phyloP scores from a whole-genome alignment of 2,888 invertebrate species.

The Clunio marinus region DNA sequence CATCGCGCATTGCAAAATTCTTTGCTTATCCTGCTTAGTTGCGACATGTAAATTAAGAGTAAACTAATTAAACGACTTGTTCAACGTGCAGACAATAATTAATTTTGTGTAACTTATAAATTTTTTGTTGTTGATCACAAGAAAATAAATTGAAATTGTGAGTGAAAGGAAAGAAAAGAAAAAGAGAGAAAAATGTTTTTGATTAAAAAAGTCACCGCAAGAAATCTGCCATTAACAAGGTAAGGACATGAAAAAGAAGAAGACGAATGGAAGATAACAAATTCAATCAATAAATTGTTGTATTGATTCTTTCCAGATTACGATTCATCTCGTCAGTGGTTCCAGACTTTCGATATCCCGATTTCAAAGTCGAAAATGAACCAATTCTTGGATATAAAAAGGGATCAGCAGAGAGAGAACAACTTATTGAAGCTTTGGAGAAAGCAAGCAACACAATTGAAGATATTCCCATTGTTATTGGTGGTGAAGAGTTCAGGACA shows the following conservation, averaged over 20 bases:
- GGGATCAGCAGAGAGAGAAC: constrained; percentile 74
- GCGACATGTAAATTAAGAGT: constrained; percentile 21
- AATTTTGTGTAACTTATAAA: not conserved
- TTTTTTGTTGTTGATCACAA: too few species aligned
- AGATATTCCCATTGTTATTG: constrained; percentile 95
- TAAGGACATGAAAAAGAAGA: too few species aligned
- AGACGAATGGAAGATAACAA: too few species aligned
- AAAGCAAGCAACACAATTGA: constrained; percentile 62
- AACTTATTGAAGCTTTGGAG: constrained; percentile 65
- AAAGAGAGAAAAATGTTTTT: not conserved
- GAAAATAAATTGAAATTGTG: not conserved
- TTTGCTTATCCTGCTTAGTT: too few species aligned
- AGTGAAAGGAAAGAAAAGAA: not conserved
- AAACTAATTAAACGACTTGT: not conserved
- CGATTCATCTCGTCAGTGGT: constrained; percentile 62
- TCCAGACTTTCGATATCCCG: constrained; percentile 60
- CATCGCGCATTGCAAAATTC: too few species aligned
- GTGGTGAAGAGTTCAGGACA: constrained; percentile 78
- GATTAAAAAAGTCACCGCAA: not conserved
- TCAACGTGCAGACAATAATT: constrained; percentile 26
- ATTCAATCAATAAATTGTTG: too few species aligned
- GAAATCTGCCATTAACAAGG: not conserved
- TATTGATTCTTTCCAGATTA: not conserved
- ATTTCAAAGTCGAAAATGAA: constrained; percentile 71
- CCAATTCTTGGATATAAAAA: constrained; percentile 75